Evolutionary conservation across 1,140 invertebrate species (phyloP), one percentile per base, ranked within the genome.

Genomic region (Ctenoplectra terminalis): DNA sequence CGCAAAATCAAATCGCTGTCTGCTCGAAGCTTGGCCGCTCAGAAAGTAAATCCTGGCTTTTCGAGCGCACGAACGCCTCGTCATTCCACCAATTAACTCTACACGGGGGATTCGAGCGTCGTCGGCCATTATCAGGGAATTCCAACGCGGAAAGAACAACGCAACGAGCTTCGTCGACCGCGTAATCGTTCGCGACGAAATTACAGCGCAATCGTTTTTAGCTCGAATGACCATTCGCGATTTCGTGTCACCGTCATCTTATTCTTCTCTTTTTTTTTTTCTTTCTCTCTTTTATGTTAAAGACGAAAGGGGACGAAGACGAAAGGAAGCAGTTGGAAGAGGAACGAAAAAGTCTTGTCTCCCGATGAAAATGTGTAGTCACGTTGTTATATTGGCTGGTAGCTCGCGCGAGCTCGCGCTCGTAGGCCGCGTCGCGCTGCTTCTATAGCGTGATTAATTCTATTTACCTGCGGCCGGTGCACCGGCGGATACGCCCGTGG

Each of bases 361-460:
- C 64, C 52, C 43, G 1, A 52, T 85, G 87, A 87, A 89, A 89
- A 89, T 71, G 85, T 89, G 85, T 87, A 89, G 88, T 89, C 88
- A 89, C 83, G 87, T 89, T 89, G 88, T 83, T 89, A 89, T 88
- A 89, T 89, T 89, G 87, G 87, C 87, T 82, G 86, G 87, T 87
- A 84, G 87, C 80, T 82, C 72, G 69, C 61, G 34, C 37, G 54
- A 40, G 52, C 43, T 37, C 37, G 48, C 52, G 43, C 52, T 67
- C 54, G 72, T 20, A 63, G 69, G 48, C 37, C 69, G 63, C 63
- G 63, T 61, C 52, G 58, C 40, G 66, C 29, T 15, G 63, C 79
- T 85, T 87, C 87, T 89, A 89, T 83, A 87, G 86, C 88, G 83
- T 89, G 87, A 89, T 89, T 89, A 87, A 89, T 89, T 89, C 86